phyloP scores from a whole-genome alignment of 2,797 vertebrate genomes.

The Cuculus canorus region DNA sequence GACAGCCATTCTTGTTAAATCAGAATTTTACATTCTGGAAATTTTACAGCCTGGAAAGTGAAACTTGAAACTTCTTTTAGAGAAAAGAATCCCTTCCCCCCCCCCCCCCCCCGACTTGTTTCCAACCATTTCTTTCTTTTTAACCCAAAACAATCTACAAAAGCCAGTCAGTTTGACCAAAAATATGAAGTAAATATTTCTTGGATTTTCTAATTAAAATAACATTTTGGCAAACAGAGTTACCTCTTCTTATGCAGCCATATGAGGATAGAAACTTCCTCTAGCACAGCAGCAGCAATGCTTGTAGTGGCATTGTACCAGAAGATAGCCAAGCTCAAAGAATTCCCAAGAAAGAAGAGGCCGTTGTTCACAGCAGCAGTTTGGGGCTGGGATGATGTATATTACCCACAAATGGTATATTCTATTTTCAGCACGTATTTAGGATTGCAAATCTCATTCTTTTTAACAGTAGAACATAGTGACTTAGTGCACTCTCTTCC shows the following conservation, averaged over 20 bases:
- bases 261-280: background rate
- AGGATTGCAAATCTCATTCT: background rate
- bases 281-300: constrained; percentile 19
- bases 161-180: background rate
- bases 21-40: background rate
- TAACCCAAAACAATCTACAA: background rate
- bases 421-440: constrained; percentile 41
- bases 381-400: background rate
- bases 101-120: background rate
- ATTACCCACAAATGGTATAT: background rate
- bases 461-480: background rate
- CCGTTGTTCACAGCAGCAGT: background rate
- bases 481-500: background rate
- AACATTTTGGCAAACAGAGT: background rate
- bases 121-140: background rate
- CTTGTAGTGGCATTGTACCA: constrained; percentile 37
- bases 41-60: background rate
- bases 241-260: background rate
- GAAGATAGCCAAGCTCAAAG: background rate
- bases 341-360: constrained; percentile 19
- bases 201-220: background rate
- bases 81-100: background rate
- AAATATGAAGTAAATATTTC: background rate
- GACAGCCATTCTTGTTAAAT: background rate
- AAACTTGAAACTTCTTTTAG: background rate